Percentiles rank a stretch among this genome's conserved stretches.
Conservation (phyloP, 2,888 invertebrate genomes). For the Drosophila paranaensis region DNA sequence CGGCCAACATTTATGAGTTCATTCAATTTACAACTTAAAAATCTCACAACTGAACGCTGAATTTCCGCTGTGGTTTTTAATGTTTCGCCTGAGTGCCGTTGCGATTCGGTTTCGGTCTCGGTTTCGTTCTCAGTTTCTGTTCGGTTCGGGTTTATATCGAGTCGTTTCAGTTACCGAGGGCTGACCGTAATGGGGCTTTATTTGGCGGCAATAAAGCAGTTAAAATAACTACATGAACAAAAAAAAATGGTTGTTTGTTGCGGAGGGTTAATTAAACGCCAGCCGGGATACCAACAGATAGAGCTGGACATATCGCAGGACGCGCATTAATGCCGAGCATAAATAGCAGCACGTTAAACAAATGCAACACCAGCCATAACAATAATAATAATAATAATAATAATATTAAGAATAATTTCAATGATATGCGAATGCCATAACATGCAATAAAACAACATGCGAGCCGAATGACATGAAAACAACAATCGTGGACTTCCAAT, state of each 20-base stretch:
- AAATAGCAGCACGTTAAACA: constrained; percentile 65
- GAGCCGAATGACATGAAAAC: constrained; percentile 46
- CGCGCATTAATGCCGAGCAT: constrained; percentile 59
- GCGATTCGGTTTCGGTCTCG: constrained; percentile 30
- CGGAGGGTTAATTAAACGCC: constrained; percentile 65
- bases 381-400: constrained; percentile 45
- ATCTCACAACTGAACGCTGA: constrained; percentile 26
- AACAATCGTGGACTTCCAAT: constrained; percentile 27
- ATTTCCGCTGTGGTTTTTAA: constrained; percentile 42
- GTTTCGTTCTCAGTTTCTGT: constrained; percentile 1
- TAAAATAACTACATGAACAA: constrained; percentile 34
- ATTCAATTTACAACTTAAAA: constrained; percentile 32
- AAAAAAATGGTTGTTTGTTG: constrained; percentile 42
- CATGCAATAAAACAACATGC: constrained; percentile 66
- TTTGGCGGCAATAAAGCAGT: constrained; percentile 50
- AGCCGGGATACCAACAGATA: constrained; percentile 18
- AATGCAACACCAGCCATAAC: constrained; percentile 48
- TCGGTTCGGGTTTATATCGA: constrained; percentile 24
- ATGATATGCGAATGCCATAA: constrained; percentile 64
- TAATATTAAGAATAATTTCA: constrained; percentile 44
- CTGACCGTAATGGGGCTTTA: constrained; percentile 52
- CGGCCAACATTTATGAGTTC: constrained; percentile 44
- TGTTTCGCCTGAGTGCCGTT: constrained; percentile 62
- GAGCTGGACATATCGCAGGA: constrained; percentile 15
- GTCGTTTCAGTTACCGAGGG: too few relatives aligned